These are phyloP conservation scores for Knipowitschia caucasica DNA, from an alignment of 2,797 vertebrate species.

Conservation along the genomic window DNA sequence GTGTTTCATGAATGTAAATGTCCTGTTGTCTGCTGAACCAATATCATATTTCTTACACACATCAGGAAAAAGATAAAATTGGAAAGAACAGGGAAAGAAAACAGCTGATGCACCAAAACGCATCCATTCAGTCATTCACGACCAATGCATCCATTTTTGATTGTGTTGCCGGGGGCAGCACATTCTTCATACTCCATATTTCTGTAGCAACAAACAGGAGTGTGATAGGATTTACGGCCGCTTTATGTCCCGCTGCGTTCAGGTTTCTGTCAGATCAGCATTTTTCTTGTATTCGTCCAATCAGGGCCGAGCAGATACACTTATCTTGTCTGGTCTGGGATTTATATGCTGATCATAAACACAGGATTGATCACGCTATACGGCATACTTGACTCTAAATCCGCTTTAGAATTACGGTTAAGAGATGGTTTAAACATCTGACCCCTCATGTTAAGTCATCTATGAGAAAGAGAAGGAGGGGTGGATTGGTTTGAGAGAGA, in stretches of 20 bases:
- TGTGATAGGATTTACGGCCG: slow-evolving; percentile 34
- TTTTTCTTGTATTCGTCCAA: slow-evolving; percentile 25
- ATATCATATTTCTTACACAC: slow-evolving; percentile 28
- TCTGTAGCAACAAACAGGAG: slow-evolving; percentile 22
- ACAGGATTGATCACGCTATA: slow-evolving; percentile 36
- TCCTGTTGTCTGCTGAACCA: slow-evolving; percentile 10
- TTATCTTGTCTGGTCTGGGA: slow-evolving; percentile 15
- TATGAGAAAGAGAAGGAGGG: background rate
- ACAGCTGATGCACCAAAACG: slow-evolving; percentile 43
- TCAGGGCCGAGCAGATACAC: slow-evolving; percentile 22
- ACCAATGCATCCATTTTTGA: slow-evolving; percentile 32
- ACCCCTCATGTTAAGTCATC: slow-evolving; percentile 27
- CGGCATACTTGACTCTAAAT: slow-evolving; percentile 45
- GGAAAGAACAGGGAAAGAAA: slow-evolving; percentile 20
- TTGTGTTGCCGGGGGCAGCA: slow-evolving; percentile 6
- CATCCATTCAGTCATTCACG: slow-evolving; percentile 43
- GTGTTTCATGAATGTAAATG: background rate
- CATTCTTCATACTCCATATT: slow-evolving; percentile 29
- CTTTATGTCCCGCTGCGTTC: slow-evolving; percentile 18
- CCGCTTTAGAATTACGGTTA: slow-evolving; percentile 45
- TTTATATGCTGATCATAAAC: slow-evolving; percentile 44
- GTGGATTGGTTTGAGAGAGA: background rate
- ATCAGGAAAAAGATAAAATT: slow-evolving; percentile 31
- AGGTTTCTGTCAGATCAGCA: slow-evolving; percentile 39
- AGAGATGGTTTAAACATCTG: slow-evolving; percentile 40